Evolutionary conservation across 2,888 invertebrate species (phyloP).

Genomic region (Trachelus iudaicus): DNA sequence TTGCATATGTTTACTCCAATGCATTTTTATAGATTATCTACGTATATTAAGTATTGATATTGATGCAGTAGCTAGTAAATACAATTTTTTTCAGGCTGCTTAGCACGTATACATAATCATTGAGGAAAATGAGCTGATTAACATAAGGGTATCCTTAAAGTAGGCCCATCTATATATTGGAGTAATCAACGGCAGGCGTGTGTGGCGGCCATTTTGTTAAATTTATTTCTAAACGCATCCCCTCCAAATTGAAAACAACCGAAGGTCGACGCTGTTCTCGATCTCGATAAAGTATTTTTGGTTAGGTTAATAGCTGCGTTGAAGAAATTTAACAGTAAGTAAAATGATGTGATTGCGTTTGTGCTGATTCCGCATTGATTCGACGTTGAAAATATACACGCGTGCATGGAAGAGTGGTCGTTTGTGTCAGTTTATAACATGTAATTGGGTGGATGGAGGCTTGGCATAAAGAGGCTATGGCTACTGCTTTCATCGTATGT

Average conservation of each 20-base stretch:
- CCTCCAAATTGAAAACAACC: slow-evolving; percentile 62
- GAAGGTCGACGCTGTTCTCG: slow-evolving; percentile 63
- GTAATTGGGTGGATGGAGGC: slow-evolving; percentile 40
- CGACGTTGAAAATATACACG: slow-evolving; percentile 20
- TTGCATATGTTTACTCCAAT: neutral
- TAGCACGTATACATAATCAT: neutral
- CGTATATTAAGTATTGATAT: neutral
- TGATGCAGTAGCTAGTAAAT: neutral
- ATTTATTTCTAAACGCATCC: slow-evolving; percentile 55
- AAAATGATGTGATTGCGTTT: slow-evolving; percentile 29
- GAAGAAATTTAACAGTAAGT: slow-evolving; percentile 52
- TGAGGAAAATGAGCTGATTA: neutral
- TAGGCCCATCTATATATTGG: neutral
- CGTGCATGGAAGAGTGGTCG: slow-evolving; percentile 15
- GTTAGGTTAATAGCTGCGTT: slow-evolving; percentile 56
- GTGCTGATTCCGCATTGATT: slow-evolving; percentile 18
- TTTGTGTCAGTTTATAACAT: slow-evolving; percentile 30
- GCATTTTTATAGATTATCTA: neutral
- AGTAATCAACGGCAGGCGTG: neutral
- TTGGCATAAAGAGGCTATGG: slow-evolving; percentile 48
- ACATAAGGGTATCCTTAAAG: neutral
- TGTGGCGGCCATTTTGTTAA: slow-evolving; percentile 56
- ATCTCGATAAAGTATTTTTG: slow-evolving; percentile 56
- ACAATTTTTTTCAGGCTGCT: neutral
- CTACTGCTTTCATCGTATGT: slow-evolving; percentile 39